Evolutionary conservation across 2,888 invertebrate genomes (phyloP).

Genomic region (Standfussiana lucernea): DNA sequence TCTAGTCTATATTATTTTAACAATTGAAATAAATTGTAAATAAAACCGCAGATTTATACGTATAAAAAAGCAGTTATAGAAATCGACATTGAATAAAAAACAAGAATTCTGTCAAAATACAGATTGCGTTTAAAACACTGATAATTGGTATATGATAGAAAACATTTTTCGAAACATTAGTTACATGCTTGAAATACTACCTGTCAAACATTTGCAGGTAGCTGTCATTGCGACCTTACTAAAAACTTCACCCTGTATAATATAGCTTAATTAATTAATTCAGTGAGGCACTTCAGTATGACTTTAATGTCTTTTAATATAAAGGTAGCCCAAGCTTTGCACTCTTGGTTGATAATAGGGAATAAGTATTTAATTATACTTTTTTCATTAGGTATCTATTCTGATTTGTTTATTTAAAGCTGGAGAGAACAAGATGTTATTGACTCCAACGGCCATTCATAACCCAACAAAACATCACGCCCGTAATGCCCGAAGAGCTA

Average conservation of each 20-base stretch:
- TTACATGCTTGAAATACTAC: neutral
- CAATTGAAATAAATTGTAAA: neutral
- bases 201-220: neutral
- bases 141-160: neutral
- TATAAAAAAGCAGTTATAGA: too few relatives aligned
- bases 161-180: neutral
- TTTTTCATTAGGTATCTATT: too few relatives aligned
- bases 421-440: neutral
- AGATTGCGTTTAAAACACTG: neutral
- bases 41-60: neutral
- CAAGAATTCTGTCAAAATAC: neutral
- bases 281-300: slow-evolving; percentile 67
- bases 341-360: slow-evolving; percentile 1
- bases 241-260: slow-evolving; percentile 50
- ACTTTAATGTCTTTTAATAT: slow-evolving; percentile 62
- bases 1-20: neutral
- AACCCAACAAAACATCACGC: neutral
- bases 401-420: neutral
- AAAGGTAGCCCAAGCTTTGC: slow-evolving; percentile 17
- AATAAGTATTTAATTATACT: neutral
- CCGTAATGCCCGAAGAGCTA: neutral
- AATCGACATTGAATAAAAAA: neutral
- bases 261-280: slow-evolving; percentile 76
- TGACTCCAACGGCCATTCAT: neutral
- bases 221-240: neutral